phyloP scores from a whole-genome alignment of 2,797 vertebrate species.

The Falco columbarius region DNA sequence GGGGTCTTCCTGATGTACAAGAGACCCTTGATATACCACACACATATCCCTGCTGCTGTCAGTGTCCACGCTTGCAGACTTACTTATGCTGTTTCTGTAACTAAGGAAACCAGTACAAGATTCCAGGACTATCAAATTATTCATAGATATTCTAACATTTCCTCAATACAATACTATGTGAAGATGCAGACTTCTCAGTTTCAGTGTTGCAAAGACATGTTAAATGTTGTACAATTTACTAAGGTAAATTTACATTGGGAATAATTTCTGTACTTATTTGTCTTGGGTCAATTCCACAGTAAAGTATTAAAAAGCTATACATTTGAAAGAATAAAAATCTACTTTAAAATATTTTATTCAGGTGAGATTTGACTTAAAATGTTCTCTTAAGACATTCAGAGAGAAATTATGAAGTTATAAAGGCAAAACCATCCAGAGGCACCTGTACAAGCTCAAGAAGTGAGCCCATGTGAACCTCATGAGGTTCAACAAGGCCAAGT shows the following conservation, averaged over 20 bases:
- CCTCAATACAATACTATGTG: neutral
- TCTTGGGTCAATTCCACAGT: neutral
- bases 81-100: neutral
- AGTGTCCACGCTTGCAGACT: neutral
- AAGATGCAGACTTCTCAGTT: neutral
- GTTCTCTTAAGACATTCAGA: neutral
- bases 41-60: neutral
- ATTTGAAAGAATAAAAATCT: neutral
- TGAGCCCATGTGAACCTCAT: no score
- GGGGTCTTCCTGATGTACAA: neutral
- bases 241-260: neutral
- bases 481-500: no score
- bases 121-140: neutral
- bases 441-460: no score
- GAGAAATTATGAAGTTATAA: neutral
- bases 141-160: neutral
- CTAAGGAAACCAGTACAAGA: neutral
- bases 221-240: neutral
- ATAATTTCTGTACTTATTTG: neutral
- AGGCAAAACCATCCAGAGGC: no score
- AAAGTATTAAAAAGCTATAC: neutral
- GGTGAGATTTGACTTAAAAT: neutral
- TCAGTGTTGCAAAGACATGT: neutral
- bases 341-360: neutral
- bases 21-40: neutral